phyloP scores from a whole-genome alignment of 2,797 vertebrate genomes.

The Smutsia temminckii region DNA sequence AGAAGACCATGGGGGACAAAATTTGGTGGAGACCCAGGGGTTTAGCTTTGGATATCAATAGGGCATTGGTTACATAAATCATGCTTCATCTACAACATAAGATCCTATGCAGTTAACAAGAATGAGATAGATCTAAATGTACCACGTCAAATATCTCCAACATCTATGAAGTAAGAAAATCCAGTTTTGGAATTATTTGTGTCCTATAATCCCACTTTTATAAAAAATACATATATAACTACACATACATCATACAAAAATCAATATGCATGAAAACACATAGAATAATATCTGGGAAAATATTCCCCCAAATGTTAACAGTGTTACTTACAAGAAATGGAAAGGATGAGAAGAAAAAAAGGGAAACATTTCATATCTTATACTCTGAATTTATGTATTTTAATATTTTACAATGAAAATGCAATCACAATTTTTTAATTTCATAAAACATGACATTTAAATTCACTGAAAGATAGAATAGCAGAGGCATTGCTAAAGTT shows the following conservation, averaged over 20 bases:
- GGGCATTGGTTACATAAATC: background rate
- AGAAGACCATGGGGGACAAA: background rate
- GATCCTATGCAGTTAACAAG: background rate
- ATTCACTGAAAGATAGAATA: background rate
- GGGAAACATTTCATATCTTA: background rate
- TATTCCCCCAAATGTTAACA: background rate
- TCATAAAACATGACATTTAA: background rate
- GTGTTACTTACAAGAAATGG: background rate
- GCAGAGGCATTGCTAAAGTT: background rate
- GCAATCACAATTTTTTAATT: background rate
- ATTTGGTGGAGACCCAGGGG: background rate
- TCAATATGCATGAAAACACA: background rate
- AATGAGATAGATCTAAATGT: background rate
- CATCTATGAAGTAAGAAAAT: background rate
- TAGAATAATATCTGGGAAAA: background rate
- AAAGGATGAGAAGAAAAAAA: background rate
- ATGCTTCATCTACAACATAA: background rate
- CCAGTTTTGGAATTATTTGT: background rate
- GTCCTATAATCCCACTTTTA: background rate
- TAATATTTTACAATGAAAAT: slow-evolving; percentile 30
- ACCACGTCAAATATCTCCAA: background rate
- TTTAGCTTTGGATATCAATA: background rate
- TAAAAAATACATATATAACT: background rate
- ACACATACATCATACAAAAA: background rate
- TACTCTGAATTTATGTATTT: background rate